Evolutionary conservation across 2,888 invertebrate genomes (phyloP), one percentile per base, ranked within the genome.

Genomic region (Hipparchia sbordonii): DNA sequence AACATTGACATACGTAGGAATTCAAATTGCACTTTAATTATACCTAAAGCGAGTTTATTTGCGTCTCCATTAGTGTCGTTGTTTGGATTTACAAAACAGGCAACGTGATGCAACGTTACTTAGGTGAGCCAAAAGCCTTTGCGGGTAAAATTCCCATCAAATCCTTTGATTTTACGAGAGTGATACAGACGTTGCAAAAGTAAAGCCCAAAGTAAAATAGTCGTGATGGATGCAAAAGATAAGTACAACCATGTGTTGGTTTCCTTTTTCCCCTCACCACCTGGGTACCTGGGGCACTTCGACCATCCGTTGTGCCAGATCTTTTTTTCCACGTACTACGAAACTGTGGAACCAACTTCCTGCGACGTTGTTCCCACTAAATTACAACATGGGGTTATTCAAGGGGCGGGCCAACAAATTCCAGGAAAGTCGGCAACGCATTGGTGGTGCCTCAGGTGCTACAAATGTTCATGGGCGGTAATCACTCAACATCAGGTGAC

Each of bases 21-120:
- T 10, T 5, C 51, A 65, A 65, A 65, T 65, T 51, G 51, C 65
- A 65, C 23, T 65, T 65, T 33, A 63, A 63, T 63, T 51, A 63
- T 63, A 63, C 63, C 51, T 63, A 51, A 63, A 1, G 46, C 46
- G 8, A 46, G 62, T 48, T 62, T 13, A 10, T 6, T 12, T 51
- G 48, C 33, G 33, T 23, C 46, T 13, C 13, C 48, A 62, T 62
- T 6, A 33, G 13, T 23, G 51, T 23, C 48, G 51, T 13, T 63
- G 48, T 13, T 48, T 61, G 33, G 23, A 23, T 63, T 48, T 63
- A 51, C 9, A 23, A 23, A 51, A 13, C 48, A 63, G 6, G 6
- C 10, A 39, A 23, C 51, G 51, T 10, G 63, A 63, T 33, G 51
- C 10, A 48, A 51, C 10, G 51, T 13, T 46, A 46, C 12, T 62